A percentile compares a stretch with the other conserved stretches of the same genome.
Conservation (phyloP, 2,113 vertebrate genomes). For the Aix galericulata region DNA sequence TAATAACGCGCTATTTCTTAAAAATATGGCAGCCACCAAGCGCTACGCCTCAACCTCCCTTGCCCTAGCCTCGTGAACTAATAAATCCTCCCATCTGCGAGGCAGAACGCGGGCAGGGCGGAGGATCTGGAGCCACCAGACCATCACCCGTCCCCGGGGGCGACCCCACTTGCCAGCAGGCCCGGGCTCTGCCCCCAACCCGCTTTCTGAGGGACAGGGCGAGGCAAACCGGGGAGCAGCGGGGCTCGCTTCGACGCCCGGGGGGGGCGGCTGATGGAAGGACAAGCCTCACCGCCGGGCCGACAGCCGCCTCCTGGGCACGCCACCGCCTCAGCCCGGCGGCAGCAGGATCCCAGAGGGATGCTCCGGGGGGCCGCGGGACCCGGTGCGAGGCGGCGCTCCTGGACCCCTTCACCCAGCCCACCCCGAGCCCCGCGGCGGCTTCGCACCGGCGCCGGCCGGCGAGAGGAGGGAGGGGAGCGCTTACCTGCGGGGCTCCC, state of each 20-base stretch:
- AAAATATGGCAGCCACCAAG: accelerated
- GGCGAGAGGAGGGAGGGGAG: accelerated
- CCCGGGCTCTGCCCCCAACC: no score
- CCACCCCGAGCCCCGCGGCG: background rate
- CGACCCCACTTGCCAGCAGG: no score
- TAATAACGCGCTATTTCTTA: accelerated
- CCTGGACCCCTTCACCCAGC: background rate
- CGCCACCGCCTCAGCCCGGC: no score
- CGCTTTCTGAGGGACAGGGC: no score
- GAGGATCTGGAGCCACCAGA: background rate
- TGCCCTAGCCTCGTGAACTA: background rate
- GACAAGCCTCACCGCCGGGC: no score
- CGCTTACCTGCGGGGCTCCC: conserved; percentile 28
- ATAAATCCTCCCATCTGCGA: accelerated
- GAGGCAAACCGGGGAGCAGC: no score
- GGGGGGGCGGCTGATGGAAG: no score
- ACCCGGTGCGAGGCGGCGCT: background rate
- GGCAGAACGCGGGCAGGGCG: background rate
- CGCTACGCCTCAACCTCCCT: accelerated
- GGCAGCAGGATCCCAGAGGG: no score
- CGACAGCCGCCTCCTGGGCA: no score
- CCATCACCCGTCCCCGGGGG: no score
- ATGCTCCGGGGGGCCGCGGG: no score
- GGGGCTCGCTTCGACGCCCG: no score
- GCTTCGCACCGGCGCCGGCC: background rate